Conservation (phyloP, 1,140 invertebrate species). For the Calosoma granatense region DNA sequence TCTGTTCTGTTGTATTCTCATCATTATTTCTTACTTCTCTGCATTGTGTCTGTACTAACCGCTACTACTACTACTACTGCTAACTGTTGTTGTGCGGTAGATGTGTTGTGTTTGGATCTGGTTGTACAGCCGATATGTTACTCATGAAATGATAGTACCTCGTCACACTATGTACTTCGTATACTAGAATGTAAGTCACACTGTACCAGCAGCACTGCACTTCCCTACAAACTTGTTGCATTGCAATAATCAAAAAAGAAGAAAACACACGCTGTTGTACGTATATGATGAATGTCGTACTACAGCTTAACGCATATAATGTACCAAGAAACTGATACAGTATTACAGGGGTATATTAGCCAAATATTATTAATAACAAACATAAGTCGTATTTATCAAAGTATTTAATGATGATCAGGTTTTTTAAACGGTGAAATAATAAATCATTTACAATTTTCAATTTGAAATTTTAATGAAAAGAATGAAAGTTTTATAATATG, state of each 20-base stretch:
- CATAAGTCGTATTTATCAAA: slow-evolving; percentile 14
- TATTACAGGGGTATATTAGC: slow-evolving; percentile 18
- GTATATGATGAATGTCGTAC: slow-evolving; percentile 11
- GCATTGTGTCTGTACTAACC: no score
- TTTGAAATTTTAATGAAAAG: not conserved
- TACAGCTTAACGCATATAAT: slow-evolving; percentile 4
- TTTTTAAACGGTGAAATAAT: slow-evolving; percentile 14
- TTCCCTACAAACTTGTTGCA: slow-evolving; percentile 4
- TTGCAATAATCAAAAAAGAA: slow-evolving; percentile 8
- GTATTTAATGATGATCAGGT: slow-evolving; percentile 10
- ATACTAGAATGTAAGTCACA: not conserved
- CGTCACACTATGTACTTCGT: no score
- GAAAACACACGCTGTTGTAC: slow-evolving; percentile 16
- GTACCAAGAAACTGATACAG: slow-evolving; percentile 17
- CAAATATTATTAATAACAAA: slow-evolving; percentile 15
- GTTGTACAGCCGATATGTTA: not conserved
- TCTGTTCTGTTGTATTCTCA: no score
- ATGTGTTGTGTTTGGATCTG: no score
- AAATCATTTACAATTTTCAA: slow-evolving; percentile 4
- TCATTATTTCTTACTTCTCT: no score
- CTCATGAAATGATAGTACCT: not conserved
- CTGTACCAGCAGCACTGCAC: slow-evolving; percentile 19
- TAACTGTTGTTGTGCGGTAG: no score
- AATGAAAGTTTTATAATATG: slow-evolving; percentile 12
- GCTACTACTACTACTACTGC: not conserved